Evolutionary conservation across 2,113 vertebrate genomes (phyloP).

Genomic region (Marmota monax): DNA sequence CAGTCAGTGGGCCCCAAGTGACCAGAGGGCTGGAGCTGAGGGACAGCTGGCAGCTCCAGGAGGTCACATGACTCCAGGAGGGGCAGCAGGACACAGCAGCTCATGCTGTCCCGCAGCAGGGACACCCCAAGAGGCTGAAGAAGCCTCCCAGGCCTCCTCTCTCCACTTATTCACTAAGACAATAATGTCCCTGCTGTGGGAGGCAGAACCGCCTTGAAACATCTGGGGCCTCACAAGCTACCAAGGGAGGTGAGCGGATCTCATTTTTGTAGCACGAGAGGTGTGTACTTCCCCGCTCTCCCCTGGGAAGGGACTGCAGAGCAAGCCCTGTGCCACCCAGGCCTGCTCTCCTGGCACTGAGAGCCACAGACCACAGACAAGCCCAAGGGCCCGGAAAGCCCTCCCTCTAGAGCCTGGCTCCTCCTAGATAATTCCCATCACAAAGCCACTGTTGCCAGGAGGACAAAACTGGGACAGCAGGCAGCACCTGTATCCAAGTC

Average conservation of each 20-base stretch:
- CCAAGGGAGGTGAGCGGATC: neutral
- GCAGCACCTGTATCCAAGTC: fast-evolving
- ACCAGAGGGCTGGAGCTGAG: neutral
- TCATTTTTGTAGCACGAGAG: neutral
- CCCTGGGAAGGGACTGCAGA: neutral
- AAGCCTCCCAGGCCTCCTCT: neutral
- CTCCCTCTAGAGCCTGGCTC: neutral
- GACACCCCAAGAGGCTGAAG: neutral
- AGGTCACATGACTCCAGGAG: neutral
- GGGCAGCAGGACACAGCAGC: neutral
- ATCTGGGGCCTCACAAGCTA: neutral
- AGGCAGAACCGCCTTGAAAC: neutral
- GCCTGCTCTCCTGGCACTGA: neutral
- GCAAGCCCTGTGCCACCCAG: neutral
- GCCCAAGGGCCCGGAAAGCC: neutral
- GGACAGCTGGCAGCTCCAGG: neutral
- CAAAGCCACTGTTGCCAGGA: neutral
- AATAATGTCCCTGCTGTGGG: neutral
- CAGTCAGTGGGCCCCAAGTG: neutral
- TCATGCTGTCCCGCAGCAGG: fast-evolving
- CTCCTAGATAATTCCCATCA: neutral
- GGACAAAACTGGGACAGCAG: neutral
- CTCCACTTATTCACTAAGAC: neutral
- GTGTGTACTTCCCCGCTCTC: neutral
- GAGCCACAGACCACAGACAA: fast-evolving